Conservation (phyloP, 2,888 invertebrate genomes). For the Clanis bilineata region DNA sequence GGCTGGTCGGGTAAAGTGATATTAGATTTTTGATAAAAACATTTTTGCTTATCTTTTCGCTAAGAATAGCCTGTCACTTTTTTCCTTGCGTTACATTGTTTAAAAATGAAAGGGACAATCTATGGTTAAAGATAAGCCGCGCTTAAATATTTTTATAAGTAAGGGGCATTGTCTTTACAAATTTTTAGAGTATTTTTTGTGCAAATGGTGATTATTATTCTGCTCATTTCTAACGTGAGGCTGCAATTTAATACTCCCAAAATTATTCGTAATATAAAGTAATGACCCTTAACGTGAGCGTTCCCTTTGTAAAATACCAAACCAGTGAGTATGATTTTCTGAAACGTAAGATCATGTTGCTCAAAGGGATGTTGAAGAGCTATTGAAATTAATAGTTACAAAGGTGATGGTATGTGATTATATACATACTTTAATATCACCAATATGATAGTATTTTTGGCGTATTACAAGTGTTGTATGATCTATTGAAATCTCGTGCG, state of each 20-base stretch:
- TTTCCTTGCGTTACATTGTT: too few relatives aligned
- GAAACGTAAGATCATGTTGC: background rate
- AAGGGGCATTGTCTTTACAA: background rate
- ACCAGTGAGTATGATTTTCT: background rate
- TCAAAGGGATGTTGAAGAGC: background rate
- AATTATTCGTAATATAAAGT: background rate
- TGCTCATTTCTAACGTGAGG: background rate
- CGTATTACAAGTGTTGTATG: too few relatives aligned
- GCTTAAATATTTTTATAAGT: too few relatives aligned
- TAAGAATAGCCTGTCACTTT: too few relatives aligned
- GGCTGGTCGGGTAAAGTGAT: too few relatives aligned
- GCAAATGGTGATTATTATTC: conserved; percentile 19
- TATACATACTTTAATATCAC: too few relatives aligned
- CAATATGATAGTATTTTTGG: too few relatives aligned
- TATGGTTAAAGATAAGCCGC: too few relatives aligned
- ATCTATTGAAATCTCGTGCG: too few relatives aligned
- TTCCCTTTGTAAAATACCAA: conserved; percentile 3
- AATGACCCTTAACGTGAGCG: background rate
- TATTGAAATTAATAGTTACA: conserved; percentile 2
- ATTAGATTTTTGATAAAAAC: too few relatives aligned
- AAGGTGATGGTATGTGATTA: background rate
- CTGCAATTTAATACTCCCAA: conserved; percentile 1
- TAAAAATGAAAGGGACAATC: too few relatives aligned
- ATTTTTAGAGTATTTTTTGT: background rate
- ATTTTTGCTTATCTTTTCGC: too few relatives aligned